phyloP scores from a whole-genome alignment of 2,888 invertebrate species.

The Ormyrus thymus region DNA sequence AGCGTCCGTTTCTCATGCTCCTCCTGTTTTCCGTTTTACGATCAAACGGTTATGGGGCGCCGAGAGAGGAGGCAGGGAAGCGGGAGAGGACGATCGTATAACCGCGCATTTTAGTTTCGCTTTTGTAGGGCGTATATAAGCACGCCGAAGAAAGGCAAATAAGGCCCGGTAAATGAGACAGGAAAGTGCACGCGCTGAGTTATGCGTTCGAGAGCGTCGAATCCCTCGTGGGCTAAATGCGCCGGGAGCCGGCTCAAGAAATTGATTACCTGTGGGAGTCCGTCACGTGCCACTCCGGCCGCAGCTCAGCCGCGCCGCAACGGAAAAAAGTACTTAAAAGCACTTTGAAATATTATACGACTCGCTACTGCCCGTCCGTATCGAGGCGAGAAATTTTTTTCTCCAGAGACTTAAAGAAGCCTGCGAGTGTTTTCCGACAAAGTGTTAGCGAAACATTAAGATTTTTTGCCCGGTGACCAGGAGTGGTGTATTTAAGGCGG shows the following conservation, averaged over 20 bases:
- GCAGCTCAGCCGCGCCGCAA: not conserved
- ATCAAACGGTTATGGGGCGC: constrained; percentile 10
- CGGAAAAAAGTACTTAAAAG: constrained; percentile 39
- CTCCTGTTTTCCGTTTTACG: constrained; percentile 43
- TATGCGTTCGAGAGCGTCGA: constrained; percentile 1
- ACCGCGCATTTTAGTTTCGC: not conserved
- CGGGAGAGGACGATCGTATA: constrained; percentile 8
- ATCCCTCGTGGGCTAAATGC: constrained; percentile 13
- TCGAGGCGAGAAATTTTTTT: no score
- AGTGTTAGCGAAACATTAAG: constrained; percentile 12
- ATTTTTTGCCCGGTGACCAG: no score
- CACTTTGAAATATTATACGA: constrained; percentile 36
- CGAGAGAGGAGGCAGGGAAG: not conserved
- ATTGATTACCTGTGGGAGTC: constrained; percentile 44
- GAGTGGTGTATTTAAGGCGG: no score
- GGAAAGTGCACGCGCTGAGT: not conserved
- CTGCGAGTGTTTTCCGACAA: not conserved
- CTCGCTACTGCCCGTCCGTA: not conserved
- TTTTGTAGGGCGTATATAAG: not conserved
- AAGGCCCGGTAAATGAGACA: constrained; percentile 13
- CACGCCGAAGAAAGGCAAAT: not conserved
- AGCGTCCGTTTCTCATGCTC: constrained; percentile 39
- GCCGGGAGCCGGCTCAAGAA: constrained; percentile 1
- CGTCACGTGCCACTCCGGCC: constrained; percentile 10
- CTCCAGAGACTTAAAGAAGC: no score